Evolutionary conservation across 2,888 invertebrate species (phyloP).

Genomic region (Leuctra nigra): DNA sequence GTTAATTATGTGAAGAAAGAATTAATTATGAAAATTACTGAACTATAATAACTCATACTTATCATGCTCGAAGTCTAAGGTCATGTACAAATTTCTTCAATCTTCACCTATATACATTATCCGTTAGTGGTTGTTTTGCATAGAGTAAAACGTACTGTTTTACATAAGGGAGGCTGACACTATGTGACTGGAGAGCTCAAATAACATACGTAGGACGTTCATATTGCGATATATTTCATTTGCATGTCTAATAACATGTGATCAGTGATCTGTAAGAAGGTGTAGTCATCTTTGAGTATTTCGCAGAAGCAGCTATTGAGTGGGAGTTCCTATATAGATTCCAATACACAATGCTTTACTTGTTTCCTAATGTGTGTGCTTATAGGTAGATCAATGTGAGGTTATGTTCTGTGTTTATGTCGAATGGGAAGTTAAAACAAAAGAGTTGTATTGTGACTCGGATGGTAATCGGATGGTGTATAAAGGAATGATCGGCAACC

Average conservation of each 20-base stretch:
- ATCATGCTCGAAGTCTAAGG: too few species aligned
- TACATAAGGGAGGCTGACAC: too few species aligned
- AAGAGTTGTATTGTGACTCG: background rate
- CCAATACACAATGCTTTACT: background rate
- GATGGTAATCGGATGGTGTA: background rate
- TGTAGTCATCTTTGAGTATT: background rate
- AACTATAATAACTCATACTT: too few species aligned
- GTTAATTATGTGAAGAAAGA: too few species aligned
- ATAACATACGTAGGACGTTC: background rate
- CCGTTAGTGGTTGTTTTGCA: too few species aligned
- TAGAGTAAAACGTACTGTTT: too few species aligned
- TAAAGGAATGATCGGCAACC: conserved; percentile 2
- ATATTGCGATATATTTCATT: background rate
- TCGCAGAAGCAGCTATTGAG: background rate
- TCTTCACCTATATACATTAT: too few species aligned
- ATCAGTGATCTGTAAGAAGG: background rate
- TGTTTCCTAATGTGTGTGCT: conserved; percentile 1
- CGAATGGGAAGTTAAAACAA: too few species aligned
- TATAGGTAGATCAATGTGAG: background rate
- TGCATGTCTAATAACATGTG: conserved; percentile 1
- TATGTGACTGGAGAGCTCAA: too few species aligned
- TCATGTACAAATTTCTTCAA: too few species aligned
- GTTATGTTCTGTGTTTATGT: conserved; percentile 1
- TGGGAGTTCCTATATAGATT: background rate
- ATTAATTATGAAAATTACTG: too few species aligned